Base-by-base conservation (phyloP, 2,888 invertebrate species). In the Phyto melanocephala region DNA sequence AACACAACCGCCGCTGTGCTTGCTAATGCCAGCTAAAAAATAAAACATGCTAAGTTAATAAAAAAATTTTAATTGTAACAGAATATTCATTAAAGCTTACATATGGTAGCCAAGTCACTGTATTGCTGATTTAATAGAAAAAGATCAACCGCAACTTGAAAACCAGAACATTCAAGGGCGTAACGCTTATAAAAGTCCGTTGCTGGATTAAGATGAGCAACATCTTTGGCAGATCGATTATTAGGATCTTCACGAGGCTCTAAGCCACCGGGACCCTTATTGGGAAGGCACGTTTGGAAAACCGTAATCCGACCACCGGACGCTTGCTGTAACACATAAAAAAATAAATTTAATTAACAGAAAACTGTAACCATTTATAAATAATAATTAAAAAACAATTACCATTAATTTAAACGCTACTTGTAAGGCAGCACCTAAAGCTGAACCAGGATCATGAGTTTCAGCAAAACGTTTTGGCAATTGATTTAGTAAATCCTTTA, bases 141-240 rank as follows among this genome's bases (percentile, higher is more conserved):
- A 87, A 99, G 90, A 92, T 99, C 99, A 1, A 99, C 97, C 6
- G 98, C 97, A 65, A 99, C 94, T 91, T 99, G 99, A 87, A 97
- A 98, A 0, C 97, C 98, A 86, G 98, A 98, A 91, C 99, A 99
- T 90, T 99, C 99, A 62, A 99, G 91, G 0, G 99, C 98, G 37
- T 98, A 92, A 58, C 98, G 95, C 92, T 99, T 99, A 92, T 98
- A 98, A 92, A 99, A 99, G 91, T 99, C 99, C 1, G 97, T 99
- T 2, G 97, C 97, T 0, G 99, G 99, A 91, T 96, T 97, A 84
- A 99, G 92, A 89, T 97, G 96, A 0, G 95, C 94, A 42, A 96
- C 95, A 84, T 98, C 97, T 89, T 96, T 95, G 7, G 95, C 93
- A 1, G 95, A 93, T 54, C 97, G 93, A 85, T 96, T 95, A 88